These are phyloP conservation scores for Phainopepla nitens DNA, from an alignment of 2,113 vertebrate species.

Conservation along the genomic window DNA sequence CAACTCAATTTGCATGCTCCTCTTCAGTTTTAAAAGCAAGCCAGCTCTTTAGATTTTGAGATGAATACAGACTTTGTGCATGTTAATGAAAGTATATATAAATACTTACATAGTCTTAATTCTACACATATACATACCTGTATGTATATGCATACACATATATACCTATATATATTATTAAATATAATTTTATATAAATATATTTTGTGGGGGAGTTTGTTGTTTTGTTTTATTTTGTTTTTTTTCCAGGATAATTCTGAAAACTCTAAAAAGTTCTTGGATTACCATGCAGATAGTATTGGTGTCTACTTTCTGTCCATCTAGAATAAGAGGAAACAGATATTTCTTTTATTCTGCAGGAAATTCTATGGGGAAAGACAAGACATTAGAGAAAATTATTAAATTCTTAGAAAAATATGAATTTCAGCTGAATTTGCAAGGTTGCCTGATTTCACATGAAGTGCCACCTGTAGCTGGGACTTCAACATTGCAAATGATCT, in stretches of 20 bases:
- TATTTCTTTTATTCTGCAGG: background rate
- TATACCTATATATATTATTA: background rate
- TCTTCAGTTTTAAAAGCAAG: background rate
- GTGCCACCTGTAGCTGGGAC: background rate
- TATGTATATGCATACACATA: background rate
- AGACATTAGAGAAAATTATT: background rate
- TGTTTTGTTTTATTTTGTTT: background rate
- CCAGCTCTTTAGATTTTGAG: background rate
- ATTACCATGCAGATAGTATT: background rate
- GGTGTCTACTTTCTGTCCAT: background rate
- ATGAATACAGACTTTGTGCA: background rate
- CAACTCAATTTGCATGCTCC: background rate
- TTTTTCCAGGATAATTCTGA: background rate
- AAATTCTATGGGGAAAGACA: background rate
- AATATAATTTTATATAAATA: background rate
- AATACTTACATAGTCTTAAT: background rate
- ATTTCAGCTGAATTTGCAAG: background rate
- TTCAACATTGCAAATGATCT: background rate
- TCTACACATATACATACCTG: background rate
- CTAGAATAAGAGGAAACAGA: background rate
- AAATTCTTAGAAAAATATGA: background rate
- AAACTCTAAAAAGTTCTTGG: background rate
- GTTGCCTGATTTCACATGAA: background rate
- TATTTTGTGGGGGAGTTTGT: accelerated
- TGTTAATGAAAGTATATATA: background rate